Evolutionary conservation across 2,888 invertebrate species (phyloP).

Genomic region (Rhyacophila evoluta): DNA sequence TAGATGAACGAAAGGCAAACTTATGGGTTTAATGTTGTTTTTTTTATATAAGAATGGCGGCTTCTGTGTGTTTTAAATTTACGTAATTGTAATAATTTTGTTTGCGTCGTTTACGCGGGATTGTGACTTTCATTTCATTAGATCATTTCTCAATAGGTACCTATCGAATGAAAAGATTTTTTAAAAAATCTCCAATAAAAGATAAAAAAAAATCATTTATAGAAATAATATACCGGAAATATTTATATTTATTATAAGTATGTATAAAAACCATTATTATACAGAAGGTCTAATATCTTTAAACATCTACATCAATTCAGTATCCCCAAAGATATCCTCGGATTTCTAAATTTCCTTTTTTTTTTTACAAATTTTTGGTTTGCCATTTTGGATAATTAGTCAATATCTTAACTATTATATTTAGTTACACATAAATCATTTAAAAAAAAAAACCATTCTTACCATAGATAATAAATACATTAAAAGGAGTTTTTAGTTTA

Average conservation of each 20-base stretch:
- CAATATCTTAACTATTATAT: too few relatives aligned
- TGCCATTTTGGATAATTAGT: too few relatives aligned
- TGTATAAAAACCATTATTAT: conserved; percentile 5
- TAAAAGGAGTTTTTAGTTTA: too few relatives aligned
- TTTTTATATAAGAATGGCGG: background rate
- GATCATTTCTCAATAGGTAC: conserved; percentile 19
- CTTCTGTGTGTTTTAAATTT: conserved; percentile 14
- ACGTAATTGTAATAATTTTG: conserved; percentile 6
- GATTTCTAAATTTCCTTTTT: too few relatives aligned
- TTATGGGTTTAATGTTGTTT: background rate
- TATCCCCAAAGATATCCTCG: too few relatives aligned
- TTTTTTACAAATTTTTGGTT: too few relatives aligned
- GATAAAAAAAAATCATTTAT: conserved; percentile 1
- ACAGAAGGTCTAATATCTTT: background rate
- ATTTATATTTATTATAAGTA: conserved; percentile 21
- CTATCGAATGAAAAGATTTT: conserved; percentile 17
- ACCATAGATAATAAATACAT: too few relatives aligned
- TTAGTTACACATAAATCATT: too few relatives aligned
- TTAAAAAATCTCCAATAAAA: conserved; percentile 22
- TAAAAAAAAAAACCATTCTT: too few relatives aligned
- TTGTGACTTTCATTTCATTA: conserved; percentile 9
- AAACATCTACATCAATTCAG: background rate
- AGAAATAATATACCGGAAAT: background rate
- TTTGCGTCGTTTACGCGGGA: background rate
- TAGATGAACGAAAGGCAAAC: background rate